phyloP scores from a whole-genome alignment of 2,797 vertebrate species.

The Catharus ustulatus region DNA sequence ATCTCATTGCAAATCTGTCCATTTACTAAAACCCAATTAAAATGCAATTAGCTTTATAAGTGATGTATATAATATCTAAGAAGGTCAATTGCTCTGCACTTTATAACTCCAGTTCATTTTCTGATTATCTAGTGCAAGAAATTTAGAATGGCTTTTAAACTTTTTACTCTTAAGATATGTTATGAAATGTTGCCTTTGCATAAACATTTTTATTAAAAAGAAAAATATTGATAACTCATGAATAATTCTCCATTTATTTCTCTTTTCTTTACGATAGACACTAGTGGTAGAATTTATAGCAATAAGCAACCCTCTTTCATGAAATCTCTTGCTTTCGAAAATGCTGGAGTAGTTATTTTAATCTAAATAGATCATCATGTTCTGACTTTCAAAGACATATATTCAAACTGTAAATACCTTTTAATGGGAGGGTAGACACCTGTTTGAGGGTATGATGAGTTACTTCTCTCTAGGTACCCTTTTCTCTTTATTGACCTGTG shows the following conservation, averaged over 20 bases:
- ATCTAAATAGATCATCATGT: neutral
- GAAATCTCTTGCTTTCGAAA: neutral
- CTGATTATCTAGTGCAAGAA: neutral
- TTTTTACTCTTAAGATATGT: neutral
- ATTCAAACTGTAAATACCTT: neutral
- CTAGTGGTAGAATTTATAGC: neutral
- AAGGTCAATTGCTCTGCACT: slow-evolving; percentile 31
- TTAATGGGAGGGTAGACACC: neutral
- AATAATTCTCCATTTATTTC: neutral
- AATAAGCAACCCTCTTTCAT: neutral
- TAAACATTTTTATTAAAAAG: neutral
- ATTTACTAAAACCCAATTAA: slow-evolving; percentile 56
- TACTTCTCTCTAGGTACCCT: neutral
- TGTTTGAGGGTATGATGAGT: neutral
- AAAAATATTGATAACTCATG: neutral
- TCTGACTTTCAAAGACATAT: neutral
- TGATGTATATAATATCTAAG: slow-evolving; percentile 21
- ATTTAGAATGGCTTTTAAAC: neutral
- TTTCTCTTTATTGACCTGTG: neutral
- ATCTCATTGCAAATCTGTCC: slow-evolving; percentile 22
- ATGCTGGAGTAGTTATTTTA: neutral
- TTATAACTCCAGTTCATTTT: slow-evolving; percentile 21
- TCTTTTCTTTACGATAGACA: neutral
- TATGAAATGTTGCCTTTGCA: neutral
- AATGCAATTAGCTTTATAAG: slow-evolving; percentile 54